Evolutionary conservation across 2,113 vertebrate species (phyloP).

Genomic region (Podarcis cretensis): DNA sequence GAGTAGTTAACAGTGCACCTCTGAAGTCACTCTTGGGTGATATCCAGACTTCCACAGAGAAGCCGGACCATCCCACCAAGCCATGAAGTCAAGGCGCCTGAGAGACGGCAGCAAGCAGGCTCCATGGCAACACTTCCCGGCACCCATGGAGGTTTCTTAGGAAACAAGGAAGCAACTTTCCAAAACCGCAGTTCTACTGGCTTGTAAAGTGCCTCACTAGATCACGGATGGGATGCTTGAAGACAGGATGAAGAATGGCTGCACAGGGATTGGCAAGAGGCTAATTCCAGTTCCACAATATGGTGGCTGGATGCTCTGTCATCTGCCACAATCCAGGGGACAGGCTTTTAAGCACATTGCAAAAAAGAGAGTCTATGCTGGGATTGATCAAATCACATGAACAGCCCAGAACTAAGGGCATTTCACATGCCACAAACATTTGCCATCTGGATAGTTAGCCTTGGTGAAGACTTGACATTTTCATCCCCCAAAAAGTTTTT

Average conservation of each 20-base stretch:
- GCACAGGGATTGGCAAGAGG: not conserved
- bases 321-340: not conserved
- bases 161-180: slow-evolving; percentile 18
- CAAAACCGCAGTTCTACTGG: not conserved
- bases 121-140: slow-evolving; percentile 12
- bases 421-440: not conserved
- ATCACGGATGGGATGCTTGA: not conserved
- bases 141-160: slow-evolving; percentile 17
- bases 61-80: not conserved
- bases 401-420: not conserved
- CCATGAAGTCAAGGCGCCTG: slow-evolving; percentile 8
- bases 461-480: too few relatives aligned
- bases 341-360: not conserved
- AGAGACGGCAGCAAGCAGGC: not conserved
- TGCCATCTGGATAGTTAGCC: not conserved
- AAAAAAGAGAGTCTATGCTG: not conserved
- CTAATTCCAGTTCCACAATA: not conserved
- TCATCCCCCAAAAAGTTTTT: too few relatives aligned
- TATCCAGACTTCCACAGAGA: slow-evolving; percentile 7
- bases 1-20: not conserved
- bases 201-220: slow-evolving; percentile 3
- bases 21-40: slow-evolving; percentile 14
- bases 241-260: not conserved
- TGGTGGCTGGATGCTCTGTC: not conserved
- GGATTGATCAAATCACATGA: not conserved